Evolutionary conservation across 1,140 invertebrate genomes (phyloP).

Genomic region (Pygmarrhopalites habei): DNA sequence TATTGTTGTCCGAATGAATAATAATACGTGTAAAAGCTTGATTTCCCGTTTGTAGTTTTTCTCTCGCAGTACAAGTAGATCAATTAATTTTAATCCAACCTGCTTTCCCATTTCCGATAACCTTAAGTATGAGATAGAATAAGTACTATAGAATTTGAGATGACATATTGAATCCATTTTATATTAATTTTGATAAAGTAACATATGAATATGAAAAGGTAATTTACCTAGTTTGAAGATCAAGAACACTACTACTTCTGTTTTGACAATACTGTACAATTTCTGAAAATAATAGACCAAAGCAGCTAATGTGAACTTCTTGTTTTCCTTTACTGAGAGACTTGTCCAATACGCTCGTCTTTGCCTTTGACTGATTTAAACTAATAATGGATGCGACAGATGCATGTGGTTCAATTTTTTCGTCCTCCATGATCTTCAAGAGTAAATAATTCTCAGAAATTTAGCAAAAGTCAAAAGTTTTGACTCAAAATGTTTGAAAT

Average conservation of each 20-base stretch:
- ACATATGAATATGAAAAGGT: conserved; percentile 7
- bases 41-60: conserved; percentile 90
- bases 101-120: conserved; percentile 88
- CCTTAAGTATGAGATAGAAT: too few species aligned
- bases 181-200: too few species aligned
- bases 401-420: conserved; percentile 29
- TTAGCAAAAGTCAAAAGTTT: too few species aligned
- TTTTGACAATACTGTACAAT: conserved; percentile 97
- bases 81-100: conserved; percentile 87
- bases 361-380: conserved; percentile 43
- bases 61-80: conserved; percentile 88
- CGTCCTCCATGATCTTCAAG: too few species aligned
- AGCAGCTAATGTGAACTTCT: conserved; percentile 86
- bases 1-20: conserved; percentile 92
- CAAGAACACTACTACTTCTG: conserved; percentile 85
- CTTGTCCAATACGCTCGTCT: conserved; percentile 82
- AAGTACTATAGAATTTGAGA: too few species aligned
- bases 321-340: conserved; percentile 84
- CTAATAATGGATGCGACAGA: conserved; percentile 25
- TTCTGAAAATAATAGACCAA: conserved; percentile 93
- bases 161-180: too few species aligned
- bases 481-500: too few species aligned
- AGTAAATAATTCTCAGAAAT: too few species aligned
- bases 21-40: conserved; percentile 86
- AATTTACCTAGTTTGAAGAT: conserved; percentile 88